A percentile compares a stretch with the other conserved stretches of the same genome.
Evolutionary conservation across 2,797 vertebrate genomes (phyloP).

Genomic region (Urophycis tenuis): DNA sequence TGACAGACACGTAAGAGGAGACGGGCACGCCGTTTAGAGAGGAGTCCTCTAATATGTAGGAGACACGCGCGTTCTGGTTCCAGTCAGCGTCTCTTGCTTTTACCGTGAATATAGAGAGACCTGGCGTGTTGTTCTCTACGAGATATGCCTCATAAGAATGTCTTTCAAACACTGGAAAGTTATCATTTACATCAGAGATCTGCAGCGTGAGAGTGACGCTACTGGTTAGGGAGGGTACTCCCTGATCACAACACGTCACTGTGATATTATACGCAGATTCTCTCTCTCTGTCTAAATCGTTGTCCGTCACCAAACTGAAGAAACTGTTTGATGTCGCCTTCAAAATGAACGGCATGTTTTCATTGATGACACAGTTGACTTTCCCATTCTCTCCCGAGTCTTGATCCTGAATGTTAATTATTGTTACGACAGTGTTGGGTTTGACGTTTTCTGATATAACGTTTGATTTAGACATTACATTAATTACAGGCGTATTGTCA

Average conservation of each 20-base stretch:
- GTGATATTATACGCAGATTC: conserved; percentile 61
- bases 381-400: conserved; percentile 59
- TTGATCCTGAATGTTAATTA: conserved; percentile 69
- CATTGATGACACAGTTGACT: conserved; percentile 35
- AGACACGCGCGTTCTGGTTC: conserved; percentile 35
- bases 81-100: conserved; percentile 31
- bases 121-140: conserved; percentile 56
- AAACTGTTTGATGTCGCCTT: conserved; percentile 26
- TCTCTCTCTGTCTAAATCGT: conserved; percentile 55
- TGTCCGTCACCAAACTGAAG: conserved; percentile 28
- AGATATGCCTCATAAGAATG: conserved; percentile 10
- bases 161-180: conserved; percentile 52
- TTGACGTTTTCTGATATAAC: conserved; percentile 54
- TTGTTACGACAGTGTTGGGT: conserved; percentile 60
- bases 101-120: conserved; percentile 22
- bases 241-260: conserved; percentile 58
- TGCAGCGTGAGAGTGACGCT: conserved; percentile 60
- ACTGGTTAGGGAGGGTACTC: conserved; percentile 28
- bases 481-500: conserved; percentile 64
- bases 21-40: conserved; percentile 19
- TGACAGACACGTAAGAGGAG: no score
- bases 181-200: conserved; percentile 70
- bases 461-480: conserved; percentile 54
- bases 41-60: conserved; percentile 32
- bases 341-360: conserved; percentile 30